Base-by-base conservation (phyloP, 2,888 invertebrate genomes). In the Augiades crinisus region DNA sequence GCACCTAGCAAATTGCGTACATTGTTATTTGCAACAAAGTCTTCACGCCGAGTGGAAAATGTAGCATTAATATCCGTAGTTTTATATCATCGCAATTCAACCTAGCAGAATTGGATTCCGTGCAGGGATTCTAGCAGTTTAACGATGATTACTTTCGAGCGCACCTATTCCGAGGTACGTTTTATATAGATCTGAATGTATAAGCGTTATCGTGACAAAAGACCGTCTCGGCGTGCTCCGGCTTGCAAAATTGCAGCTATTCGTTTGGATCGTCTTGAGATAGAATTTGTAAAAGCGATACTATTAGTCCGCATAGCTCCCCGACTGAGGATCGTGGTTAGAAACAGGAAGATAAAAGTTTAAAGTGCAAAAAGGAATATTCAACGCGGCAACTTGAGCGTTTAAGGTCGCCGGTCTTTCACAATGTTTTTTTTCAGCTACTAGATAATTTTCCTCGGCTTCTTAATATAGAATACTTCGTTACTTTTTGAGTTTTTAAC, bases 221-320 rank as follows among this genome's bases (percentile, higher is more conserved):
- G 50, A 54, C 41, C 50, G 60, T 54, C 61, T 59, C 52, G 54
- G 57, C 47, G 56, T 51, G 50, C 51, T 58, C 45, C 52, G 53
- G 60, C 52, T 59, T 62, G 59, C 53, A 53, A 63, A 62, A 63
- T 63, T 62, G 60, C 59, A 40, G 60, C 58, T 44, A 63, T 63
- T 58, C 57, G 55, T 63, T 61, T 53, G 57, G 55, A 62, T 62
- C 61, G 57, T 59, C 58, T 55, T 50, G 52, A 53, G 57, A 62
- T 59, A 54, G 61, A 61, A 62, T 59, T 59, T 61, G 60, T 58
- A 55, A 56, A 61, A 50, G 60, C 57, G 56, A 53, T 55, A 62
- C 60, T 59, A 60, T 60, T 56, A 58, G 47, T 60, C 45, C 37
- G 43, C 47, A 17, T 34, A 43, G 50, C 41, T 43, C n/a, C 17